Conservation (phyloP, 1,140 invertebrate genomes). For the Danaus melanippus region DNA sequence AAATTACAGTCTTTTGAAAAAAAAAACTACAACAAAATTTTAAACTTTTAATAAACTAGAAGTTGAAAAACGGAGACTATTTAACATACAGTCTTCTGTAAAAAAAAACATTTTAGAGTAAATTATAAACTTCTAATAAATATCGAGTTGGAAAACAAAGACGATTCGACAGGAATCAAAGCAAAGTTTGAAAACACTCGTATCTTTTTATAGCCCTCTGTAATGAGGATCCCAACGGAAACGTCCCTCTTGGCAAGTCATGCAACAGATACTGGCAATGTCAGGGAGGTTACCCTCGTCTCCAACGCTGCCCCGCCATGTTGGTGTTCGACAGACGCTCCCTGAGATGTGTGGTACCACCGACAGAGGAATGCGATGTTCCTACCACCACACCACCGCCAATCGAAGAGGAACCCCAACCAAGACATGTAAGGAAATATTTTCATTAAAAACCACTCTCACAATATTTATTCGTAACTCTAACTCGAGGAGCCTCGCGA, state of each 20-base stretch:
- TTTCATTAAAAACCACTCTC: too few species aligned
- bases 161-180: too few species aligned
- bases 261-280: slow-evolving; percentile 96
- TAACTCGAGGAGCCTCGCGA: too few species aligned
- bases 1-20: slow-evolving; percentile 12
- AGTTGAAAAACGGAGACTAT: too few species aligned
- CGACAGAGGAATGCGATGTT: slow-evolving; percentile 89
- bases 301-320: slow-evolving; percentile 91
- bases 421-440: too few species aligned
- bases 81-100: slow-evolving; percentile 4
- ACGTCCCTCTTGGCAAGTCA: slow-evolving; percentile 84
- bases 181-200: background rate
- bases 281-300: slow-evolving; percentile 91
- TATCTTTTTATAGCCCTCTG: slow-evolving; percentile 80
- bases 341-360: slow-evolving; percentile 88
- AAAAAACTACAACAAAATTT: background rate
- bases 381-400: slow-evolving; percentile 82
- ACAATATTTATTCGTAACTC: too few species aligned
- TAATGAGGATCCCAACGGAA: slow-evolving; percentile 89
- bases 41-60: too few species aligned
- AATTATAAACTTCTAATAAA: too few species aligned
- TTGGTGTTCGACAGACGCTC: slow-evolving; percentile 88
- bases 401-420: slow-evolving; percentile 6
- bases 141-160: too few species aligned
- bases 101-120: background rate